Percentiles rank a stretch among this genome's conserved stretches.
Conservation (phyloP, 2,797 vertebrate genomes). For the Takifugu rubripes region DNA sequence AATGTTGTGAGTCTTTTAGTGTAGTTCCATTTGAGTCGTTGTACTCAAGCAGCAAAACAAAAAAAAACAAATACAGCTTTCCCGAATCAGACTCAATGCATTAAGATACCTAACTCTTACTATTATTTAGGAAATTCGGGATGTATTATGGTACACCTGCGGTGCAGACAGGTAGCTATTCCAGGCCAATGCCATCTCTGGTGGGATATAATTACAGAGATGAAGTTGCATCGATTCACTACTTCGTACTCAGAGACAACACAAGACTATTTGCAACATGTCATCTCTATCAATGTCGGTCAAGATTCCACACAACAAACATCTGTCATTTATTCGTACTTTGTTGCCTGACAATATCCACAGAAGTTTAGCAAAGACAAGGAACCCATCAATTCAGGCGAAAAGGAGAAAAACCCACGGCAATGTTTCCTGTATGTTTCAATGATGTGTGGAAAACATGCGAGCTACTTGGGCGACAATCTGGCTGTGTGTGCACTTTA, state of each 20-base stretch:
- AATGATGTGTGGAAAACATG: slow-evolving; percentile 5
- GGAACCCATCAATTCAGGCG: slow-evolving; percentile 28
- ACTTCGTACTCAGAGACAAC: not conserved
- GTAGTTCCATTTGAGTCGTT: not conserved
- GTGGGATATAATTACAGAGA: not conserved
- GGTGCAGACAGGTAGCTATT: slow-evolving; percentile 23
- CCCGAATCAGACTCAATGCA: not conserved
- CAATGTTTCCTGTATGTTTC: slow-evolving; percentile 1
- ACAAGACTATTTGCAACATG: not conserved
- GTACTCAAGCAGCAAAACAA: not conserved
- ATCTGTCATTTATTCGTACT: slow-evolving; percentile 21
- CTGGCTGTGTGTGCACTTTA: slow-evolving; percentile 42
- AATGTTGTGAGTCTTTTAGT: slow-evolving; percentile 21
- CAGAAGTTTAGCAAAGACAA: slow-evolving; percentile 49
- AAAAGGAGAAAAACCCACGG: slow-evolving; percentile 13
- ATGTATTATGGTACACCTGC: slow-evolving; percentile 21
- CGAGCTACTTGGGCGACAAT: slow-evolving; percentile 15
- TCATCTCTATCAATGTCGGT: too few species aligned
- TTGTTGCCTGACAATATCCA: slow-evolving; percentile 28
- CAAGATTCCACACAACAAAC: not conserved
- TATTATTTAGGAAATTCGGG: slow-evolving; percentile 1
- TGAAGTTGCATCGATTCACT: not conserved
- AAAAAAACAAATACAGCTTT: not conserved
- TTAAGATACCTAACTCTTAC: not conserved
- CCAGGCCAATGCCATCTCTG: not conserved